These are phyloP conservation scores for Meganola albula DNA, from an alignment of 2,888 invertebrate genomes.

Conservation along the genomic window DNA sequence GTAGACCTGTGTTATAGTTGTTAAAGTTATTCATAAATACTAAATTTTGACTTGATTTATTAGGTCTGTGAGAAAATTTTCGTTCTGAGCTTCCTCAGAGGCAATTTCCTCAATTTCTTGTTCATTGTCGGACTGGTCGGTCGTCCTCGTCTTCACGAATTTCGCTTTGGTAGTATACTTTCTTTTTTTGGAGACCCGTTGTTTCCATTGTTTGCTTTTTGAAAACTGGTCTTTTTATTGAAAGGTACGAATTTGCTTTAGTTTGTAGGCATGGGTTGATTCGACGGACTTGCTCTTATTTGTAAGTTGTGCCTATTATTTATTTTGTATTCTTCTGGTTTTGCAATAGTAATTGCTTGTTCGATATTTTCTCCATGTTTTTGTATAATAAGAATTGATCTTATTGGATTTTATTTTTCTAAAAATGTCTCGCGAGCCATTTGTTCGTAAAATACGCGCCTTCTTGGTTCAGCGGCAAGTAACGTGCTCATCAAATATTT, in stretches of 20 bases:
- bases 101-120: not conserved
- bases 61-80: conserved; percentile 16
- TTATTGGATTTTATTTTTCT: conserved; percentile 22
- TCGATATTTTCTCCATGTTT: conserved; percentile 18
- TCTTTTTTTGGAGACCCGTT: conserved; percentile 1
- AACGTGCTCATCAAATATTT: conserved; percentile 3
- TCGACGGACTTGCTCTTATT: not conserved
- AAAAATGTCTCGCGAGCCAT: conserved; percentile 21
- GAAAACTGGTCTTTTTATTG: not conserved
- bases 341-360: conserved; percentile 20
- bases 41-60: conserved; percentile 9
- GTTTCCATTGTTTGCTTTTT: conserved; percentile 4
- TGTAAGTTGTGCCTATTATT: conserved; percentile 2
- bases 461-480: conserved; percentile 6
- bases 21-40: conserved; percentile 13
- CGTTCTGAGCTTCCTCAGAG: conserved; percentile 4
- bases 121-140: not conserved
- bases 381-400: conserved; percentile 15
- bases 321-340: conserved; percentile 23
- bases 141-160: not conserved
- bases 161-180: conserved; percentile 6
- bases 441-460: conserved; percentile 16
- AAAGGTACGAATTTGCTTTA: conserved; percentile 1
- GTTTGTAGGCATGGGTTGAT: not conserved
- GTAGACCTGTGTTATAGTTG: no score